Evolutionary conservation across 2,888 invertebrate genomes (phyloP).

Genomic region (Aethes cnicana): DNA sequence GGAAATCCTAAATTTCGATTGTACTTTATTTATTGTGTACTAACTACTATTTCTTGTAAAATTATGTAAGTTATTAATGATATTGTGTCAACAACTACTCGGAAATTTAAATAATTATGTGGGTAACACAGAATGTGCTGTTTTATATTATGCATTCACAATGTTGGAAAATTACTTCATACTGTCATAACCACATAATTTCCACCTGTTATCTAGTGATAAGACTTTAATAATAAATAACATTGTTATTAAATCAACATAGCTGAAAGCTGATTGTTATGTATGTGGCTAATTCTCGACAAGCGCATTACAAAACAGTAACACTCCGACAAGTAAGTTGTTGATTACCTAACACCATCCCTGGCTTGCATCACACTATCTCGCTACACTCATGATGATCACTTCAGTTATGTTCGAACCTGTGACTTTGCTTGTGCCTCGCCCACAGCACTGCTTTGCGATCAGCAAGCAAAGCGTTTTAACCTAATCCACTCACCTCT

Average conservation of each 20-base stretch:
- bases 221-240: no score
- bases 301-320: slow-evolving; percentile 44
- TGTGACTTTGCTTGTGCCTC: slow-evolving; percentile 27
- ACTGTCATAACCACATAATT: no score
- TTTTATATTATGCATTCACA: no score
- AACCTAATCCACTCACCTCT: slow-evolving; percentile 11
- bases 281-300: slow-evolving; percentile 79
- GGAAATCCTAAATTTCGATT: no score
- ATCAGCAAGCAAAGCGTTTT: slow-evolving; percentile 38
- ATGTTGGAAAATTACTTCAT: no score
- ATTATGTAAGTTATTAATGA: no score
- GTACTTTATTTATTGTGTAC: no score
- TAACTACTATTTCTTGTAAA: no score
- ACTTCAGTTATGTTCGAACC: slow-evolving; percentile 73
- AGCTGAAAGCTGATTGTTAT: slow-evolving; percentile 77
- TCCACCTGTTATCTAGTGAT: no score
- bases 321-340: slow-evolving; percentile 6
- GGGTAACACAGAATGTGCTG: no score
- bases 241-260: slow-evolving; percentile 49
- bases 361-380: slow-evolving; percentile 36
- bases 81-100: no score
- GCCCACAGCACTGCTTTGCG: slow-evolving; percentile 51
- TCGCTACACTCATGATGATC: slow-evolving; percentile 73
- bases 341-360: slow-evolving; percentile 17
- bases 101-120: no score